phyloP scores from a whole-genome alignment of 2,888 invertebrate genomes.

The Pseudolycoriella hygida region DNA sequence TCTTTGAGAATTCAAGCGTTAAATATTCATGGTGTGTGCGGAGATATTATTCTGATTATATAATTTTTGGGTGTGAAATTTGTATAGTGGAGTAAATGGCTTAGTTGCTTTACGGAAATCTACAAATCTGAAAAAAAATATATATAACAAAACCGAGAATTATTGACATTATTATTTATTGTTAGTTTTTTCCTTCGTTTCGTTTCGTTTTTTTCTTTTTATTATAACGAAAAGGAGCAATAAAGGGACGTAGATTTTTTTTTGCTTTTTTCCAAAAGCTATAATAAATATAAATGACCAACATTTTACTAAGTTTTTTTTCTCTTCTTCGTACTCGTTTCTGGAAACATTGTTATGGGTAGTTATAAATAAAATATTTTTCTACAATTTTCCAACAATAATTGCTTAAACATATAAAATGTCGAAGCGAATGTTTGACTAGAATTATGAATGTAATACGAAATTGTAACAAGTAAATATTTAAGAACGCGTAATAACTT shows the following conservation, averaged over 20 bases:
- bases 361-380: too few species aligned
- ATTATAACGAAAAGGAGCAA: not conserved
- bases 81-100: not conserved
- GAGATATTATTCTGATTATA: constrained; percentile 6
- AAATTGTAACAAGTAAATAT: too few species aligned
- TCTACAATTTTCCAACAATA: too few species aligned
- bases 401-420: too few species aligned
- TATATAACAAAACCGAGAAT: not conserved
- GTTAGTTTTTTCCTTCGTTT: not conserved
- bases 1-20: constrained; percentile 12
- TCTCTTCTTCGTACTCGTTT: too few species aligned
- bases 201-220: not conserved
- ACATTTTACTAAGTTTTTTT: too few species aligned
- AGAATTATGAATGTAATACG: too few species aligned
- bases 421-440: too few species aligned
- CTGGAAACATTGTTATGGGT: too few species aligned
- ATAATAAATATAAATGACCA: too few species aligned
- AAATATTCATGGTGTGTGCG: constrained; percentile 10
- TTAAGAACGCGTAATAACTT: too few species aligned
- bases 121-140: constrained; percentile 1
- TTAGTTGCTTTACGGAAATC: not conserved
- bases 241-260: not conserved
- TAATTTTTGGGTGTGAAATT: constrained; percentile 6
- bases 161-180: not conserved
- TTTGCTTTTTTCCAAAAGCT: too few species aligned